Evolutionary conservation across 2,797 vertebrate genomes (phyloP).

Genomic region (Rhinoraja longicauda): DNA sequence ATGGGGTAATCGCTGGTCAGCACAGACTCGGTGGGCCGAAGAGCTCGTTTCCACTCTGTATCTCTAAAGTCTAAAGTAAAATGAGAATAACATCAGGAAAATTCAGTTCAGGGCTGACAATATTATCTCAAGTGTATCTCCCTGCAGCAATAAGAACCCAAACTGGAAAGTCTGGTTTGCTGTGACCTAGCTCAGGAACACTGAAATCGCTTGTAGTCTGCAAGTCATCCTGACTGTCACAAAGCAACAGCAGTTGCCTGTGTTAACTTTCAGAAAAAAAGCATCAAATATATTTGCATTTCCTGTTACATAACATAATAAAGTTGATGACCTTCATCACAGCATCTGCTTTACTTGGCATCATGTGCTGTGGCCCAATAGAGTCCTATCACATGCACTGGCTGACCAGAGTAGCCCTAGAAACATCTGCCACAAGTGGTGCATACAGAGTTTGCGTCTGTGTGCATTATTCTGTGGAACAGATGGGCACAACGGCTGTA

Average conservation of each 20-base stretch:
- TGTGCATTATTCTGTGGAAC: background rate
- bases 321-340: background rate
- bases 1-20: no score
- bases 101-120: background rate
- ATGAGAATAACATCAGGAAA: background rate
- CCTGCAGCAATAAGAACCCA: background rate
- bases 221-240: background rate
- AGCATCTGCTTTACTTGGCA: background rate
- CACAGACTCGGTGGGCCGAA: no score
- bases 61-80: no score
- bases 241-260: background rate
- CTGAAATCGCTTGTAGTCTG: background rate
- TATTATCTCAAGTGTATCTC: background rate
- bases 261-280: background rate
- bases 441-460: background rate
- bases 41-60: no score
- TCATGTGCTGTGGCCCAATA: background rate
- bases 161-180: background rate
- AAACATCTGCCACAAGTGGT: background rate
- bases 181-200: background rate
- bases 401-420: background rate
- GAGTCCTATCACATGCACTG: background rate
- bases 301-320: background rate
- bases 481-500: background rate
- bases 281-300: background rate